Evolutionary conservation across 2,888 invertebrate genomes (phyloP).

Genomic region (Protodeltote pygarga): DNA sequence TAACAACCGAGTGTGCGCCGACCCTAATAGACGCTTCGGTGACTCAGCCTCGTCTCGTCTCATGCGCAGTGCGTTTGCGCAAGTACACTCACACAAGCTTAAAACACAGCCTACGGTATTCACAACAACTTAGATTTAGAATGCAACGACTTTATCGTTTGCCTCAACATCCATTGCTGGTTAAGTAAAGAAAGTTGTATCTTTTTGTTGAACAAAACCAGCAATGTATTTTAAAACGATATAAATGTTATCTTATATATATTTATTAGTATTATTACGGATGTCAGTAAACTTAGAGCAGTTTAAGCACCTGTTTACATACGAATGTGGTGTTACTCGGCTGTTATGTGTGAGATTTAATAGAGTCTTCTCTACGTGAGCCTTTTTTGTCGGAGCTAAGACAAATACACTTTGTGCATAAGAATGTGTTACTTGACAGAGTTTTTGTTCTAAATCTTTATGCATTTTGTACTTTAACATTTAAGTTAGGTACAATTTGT

Average conservation of each 20-base stretch:
- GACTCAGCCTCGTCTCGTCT: slow-evolving; percentile 75
- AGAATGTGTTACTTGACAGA: slow-evolving; percentile 54
- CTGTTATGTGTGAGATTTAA: slow-evolving; percentile 74
- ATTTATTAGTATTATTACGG: slow-evolving; percentile 63
- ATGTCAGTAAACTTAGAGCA: slow-evolving; percentile 78
- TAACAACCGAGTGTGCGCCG: slow-evolving; percentile 52
- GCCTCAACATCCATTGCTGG: slow-evolving; percentile 41
- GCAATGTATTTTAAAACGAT: slow-evolving; percentile 45
- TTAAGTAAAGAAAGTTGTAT: not conserved
- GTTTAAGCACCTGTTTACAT: slow-evolving; percentile 82
- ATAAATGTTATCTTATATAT: slow-evolving; percentile 24
- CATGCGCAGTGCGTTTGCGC: slow-evolving; percentile 68
- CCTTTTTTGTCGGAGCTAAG: slow-evolving; percentile 68
- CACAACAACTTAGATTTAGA: slow-evolving; percentile 49
- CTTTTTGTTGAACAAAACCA: not conserved
- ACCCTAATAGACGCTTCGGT: slow-evolving; percentile 67
- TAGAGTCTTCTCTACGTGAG: slow-evolving; percentile 69
- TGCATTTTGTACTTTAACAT: slow-evolving; percentile 19
- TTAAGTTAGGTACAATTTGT: not conserved
- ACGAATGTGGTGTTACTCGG: slow-evolving; percentile 67
- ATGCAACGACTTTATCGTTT: slow-evolving; percentile 27
- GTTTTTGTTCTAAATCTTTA: slow-evolving; percentile 29
- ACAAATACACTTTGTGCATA: slow-evolving; percentile 63
- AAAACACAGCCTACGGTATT: slow-evolving; percentile 52
- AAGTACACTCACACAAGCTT: slow-evolving; percentile 60